Evolutionary conservation across 2,113 vertebrate species (phyloP).

Genomic region (Motacilla alba): DNA sequence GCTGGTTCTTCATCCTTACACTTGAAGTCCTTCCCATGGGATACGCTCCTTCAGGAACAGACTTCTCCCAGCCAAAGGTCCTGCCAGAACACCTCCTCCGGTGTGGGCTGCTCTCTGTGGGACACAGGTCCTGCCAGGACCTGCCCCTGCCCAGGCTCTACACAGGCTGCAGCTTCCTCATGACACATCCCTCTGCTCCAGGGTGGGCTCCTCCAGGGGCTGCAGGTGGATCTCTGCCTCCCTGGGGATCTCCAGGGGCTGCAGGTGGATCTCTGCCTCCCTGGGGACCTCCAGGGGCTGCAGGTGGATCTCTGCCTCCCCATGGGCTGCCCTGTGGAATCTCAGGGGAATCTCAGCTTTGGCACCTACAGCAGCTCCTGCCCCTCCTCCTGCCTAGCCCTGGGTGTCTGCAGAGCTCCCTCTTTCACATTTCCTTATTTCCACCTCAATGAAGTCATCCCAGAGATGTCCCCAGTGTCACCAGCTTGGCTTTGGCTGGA

Average conservation of each 20-base stretch:
- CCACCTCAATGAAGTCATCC: neutral
- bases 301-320: neutral
- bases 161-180: neutral
- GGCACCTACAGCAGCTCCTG: neutral
- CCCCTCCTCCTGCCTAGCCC: neutral
- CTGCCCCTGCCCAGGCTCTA: rapidly evolving
- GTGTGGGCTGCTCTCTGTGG: rapidly evolving
- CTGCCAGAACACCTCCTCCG: neutral
- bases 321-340: rapidly evolving
- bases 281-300: rapidly evolving
- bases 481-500: neutral
- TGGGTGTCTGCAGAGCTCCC: neutral
- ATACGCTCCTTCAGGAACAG: neutral
- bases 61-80: neutral
- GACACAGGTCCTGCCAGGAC: neutral
- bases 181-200: neutral
- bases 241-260: rapidly evolving
- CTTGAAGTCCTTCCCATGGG: neutral
- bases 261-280: neutral
- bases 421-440: neutral
- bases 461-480: neutral
- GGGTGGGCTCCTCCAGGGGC: neutral
- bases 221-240: neutral
- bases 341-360: neutral
- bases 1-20: neutral